Conservation (phyloP, 2,113 vertebrate genomes). For the Brevimyrus niger region DNA sequence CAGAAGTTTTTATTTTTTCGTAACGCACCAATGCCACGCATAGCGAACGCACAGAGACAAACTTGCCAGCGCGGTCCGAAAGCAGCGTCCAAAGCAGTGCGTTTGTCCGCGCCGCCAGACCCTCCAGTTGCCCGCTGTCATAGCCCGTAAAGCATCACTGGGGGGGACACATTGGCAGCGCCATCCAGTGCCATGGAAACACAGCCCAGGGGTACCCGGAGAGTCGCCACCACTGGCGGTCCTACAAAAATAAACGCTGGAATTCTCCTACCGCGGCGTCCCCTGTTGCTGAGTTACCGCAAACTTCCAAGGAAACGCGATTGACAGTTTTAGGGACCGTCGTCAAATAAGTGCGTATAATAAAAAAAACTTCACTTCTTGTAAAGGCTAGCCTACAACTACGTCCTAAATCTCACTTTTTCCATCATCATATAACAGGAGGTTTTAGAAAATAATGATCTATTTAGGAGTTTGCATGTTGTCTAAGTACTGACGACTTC, state of each 20-base stretch:
- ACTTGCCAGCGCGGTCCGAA: neutral
- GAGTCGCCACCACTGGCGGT: neutral
- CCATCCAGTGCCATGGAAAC: conserved; percentile 5
- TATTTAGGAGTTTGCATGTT: neutral
- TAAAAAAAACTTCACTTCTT: neutral
- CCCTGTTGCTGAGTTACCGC: conserved; percentile 61
- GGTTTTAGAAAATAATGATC: neutral
- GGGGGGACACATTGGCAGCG: neutral
- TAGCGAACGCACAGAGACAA: neutral
- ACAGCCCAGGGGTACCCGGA: neutral
- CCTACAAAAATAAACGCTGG: neutral
- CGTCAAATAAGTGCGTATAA: neutral
- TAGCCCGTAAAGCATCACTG: neutral
- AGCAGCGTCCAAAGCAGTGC: neutral
- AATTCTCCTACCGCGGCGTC: conserved; percentile 34
- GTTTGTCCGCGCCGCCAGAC: neutral
- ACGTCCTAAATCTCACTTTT: neutral
- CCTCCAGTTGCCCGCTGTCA: neutral
- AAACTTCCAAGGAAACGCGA: conserved; percentile 29
- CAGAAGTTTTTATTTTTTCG: neutral
- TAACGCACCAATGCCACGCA: neutral
- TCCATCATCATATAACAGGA: neutral
- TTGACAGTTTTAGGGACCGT: conserved; percentile 16
- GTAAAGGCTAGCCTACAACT: conserved; percentile 7
- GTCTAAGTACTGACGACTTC: neutral